Conservation (phyloP, 1,140 invertebrate species). For the Cyrtorhinus lividipennis region DNA sequence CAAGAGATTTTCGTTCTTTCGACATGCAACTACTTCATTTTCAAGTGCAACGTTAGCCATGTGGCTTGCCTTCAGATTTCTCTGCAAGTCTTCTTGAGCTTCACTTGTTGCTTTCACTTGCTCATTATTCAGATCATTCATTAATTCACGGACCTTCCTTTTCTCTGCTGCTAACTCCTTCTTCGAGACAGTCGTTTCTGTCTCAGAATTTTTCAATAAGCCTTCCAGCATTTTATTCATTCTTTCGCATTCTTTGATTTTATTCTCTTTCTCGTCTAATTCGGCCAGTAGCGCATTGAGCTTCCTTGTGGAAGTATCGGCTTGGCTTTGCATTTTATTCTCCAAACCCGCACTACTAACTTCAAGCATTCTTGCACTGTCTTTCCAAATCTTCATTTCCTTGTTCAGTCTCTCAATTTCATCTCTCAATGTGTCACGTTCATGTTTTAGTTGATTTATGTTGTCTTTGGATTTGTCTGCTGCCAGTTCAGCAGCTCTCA, state of each 20-base stretch:
- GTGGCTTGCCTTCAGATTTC: background rate
- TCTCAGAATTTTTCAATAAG: background rate
- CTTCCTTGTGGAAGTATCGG: background rate
- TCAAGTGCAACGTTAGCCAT: background rate
- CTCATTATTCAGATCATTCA: background rate
- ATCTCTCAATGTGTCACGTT: background rate
- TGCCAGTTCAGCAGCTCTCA: background rate
- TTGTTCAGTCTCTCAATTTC: conserved; percentile 3
- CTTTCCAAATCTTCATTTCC: background rate
- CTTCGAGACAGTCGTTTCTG: background rate
- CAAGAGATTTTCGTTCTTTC: background rate
- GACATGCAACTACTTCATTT: background rate
- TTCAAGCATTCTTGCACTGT: background rate
- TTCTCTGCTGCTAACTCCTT: background rate
- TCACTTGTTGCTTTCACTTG: too few relatives aligned
- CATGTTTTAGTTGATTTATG: background rate
- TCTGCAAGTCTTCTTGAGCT: background rate
- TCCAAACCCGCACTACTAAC: background rate
- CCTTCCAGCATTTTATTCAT: background rate
- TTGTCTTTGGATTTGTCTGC: background rate
- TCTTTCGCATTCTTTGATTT: background rate
- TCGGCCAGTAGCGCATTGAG: background rate
- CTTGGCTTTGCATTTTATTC: background rate
- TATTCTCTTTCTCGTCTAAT: background rate
- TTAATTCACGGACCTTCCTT: background rate